These are phyloP conservation scores for Mactromeris polynyma DNA, from an alignment of 2,888 invertebrate genomes.

Conservation along the genomic window DNA sequence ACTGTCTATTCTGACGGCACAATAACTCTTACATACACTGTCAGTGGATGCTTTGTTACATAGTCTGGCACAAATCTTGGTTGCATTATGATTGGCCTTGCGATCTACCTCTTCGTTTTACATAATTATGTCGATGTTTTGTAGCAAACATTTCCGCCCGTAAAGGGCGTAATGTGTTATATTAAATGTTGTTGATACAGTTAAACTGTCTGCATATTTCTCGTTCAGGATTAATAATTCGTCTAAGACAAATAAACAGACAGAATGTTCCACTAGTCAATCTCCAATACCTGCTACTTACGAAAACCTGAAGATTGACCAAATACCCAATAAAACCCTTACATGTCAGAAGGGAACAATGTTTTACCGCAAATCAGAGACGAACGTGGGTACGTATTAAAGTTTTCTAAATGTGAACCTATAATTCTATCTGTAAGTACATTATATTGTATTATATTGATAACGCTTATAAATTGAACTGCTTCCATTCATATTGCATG, in stretches of 20 bases:
- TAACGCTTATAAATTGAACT: too few relatives aligned
- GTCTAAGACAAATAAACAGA: neutral
- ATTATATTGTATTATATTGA: too few relatives aligned
- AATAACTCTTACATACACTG: too few relatives aligned
- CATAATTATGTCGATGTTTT: neutral
- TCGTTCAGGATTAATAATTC: neutral
- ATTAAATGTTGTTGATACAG: neutral
- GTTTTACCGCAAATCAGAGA: neutral
- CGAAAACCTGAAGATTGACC: neutral
- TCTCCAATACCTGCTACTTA: neutral
- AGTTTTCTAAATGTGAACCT: too few relatives aligned
- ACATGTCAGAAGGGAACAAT: neutral
- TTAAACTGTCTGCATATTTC: neutral
- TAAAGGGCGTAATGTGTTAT: neutral
- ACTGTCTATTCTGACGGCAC: neutral
- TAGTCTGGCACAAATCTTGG: too few relatives aligned
- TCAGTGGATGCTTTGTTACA: too few relatives aligned
- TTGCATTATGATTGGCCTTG: too few relatives aligned
- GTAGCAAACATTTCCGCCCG: too few relatives aligned
- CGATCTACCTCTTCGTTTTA: too few relatives aligned
- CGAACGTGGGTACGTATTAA: neutral
- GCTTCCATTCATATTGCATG: too few relatives aligned
- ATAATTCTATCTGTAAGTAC: too few relatives aligned
- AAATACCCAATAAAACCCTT: neutral
- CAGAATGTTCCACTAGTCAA: neutral